phyloP scores from a whole-genome alignment of 2,797 vertebrate genomes.

The Aselliscus stoliczkanus region DNA sequence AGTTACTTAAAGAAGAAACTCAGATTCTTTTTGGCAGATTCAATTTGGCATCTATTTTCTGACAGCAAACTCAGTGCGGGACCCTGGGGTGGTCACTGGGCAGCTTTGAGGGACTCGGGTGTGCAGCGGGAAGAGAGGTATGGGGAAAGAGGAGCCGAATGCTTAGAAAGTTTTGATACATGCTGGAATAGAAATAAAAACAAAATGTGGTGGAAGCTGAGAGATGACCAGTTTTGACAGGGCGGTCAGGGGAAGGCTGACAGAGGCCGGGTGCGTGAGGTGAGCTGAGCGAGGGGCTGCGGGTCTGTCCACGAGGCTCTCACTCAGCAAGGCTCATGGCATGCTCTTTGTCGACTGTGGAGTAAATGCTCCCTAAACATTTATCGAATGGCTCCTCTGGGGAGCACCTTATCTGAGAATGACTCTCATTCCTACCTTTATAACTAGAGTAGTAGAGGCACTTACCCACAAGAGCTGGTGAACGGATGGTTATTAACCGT shows the following conservation, averaged over 20 bases:
- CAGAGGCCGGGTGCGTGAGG: accelerated
- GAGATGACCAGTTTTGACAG: not conserved
- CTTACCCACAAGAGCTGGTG: not conserved
- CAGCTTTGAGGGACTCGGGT: not conserved
- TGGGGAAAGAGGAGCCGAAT: not conserved
- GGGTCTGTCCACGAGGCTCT: not conserved
- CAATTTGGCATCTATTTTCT: not conserved
- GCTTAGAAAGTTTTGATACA: not conserved
- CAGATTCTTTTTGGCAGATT: not conserved
- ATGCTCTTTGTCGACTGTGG: not conserved
- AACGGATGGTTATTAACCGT: not conserved
- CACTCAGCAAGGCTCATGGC: too few species aligned
- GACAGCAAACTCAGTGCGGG: not conserved
- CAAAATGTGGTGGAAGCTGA: not conserved
- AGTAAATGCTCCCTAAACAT: not conserved
- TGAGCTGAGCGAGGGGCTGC: not conserved
- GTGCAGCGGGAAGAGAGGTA: not conserved
- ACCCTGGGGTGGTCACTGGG: not conserved
- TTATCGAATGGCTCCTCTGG: not conserved
- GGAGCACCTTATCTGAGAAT: not conserved
- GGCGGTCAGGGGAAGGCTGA: not conserved
- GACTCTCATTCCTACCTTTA: not conserved
- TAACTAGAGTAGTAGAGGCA: not conserved
- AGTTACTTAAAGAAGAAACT: not conserved
- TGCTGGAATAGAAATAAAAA: not conserved